Evolutionary conservation across 2,797 vertebrate genomes (phyloP), one percentile per base, ranked within the genome.

Genomic region (Falco naumanni): DNA sequence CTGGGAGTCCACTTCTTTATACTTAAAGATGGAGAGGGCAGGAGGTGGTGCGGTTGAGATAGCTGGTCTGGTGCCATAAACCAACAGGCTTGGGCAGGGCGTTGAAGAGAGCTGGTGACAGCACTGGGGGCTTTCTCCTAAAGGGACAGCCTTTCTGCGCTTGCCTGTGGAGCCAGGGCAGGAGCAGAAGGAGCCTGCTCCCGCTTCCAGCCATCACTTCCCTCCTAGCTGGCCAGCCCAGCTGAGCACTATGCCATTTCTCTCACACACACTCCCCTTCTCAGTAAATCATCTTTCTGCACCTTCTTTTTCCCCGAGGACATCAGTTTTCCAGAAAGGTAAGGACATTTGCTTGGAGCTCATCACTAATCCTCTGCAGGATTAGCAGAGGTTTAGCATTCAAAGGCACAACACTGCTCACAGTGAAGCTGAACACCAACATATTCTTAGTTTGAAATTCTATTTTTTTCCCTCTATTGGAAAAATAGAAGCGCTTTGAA

Each of bases 401-500:
- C 21, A 41, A 29, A 54, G n/a, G 11, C n/a, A 84, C 6, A 54
- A 45, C 8, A 18, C 5, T 51, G 9, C 4, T 93, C 57, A 50
- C 7, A 53, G n/a, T 26, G 61, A 93, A 80, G 48, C 7, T 24
- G 15, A 76, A 59, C 15, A 80, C 5, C 20, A 64, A 75, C 85
- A 78, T 50, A 77, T 22, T 74, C 48, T 41, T 53, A 80, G 10
- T 89, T 22, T 54, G 34, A 85, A 94, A 94, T 77, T 37, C 47
- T 56, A 16, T 22, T 28, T 61, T 57, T 74, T 37, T 11, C 11
- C 25, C 24, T 3, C 7, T 6, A 11, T 1, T 75, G 45, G 53
- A 80, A 92, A 91, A 70, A 43, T 41, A 72, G 22, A 65, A 64
- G 26, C 21, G 75, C 78, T 75, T 87, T 79, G 53, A 84, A 89